Percentiles rank a stretch among this genome's conserved stretches.
These are phyloP conservation scores for Sebastes matsubarae DNA, from an alignment of 2,797 vertebrate genomes.

Conservation along the genomic window DNA sequence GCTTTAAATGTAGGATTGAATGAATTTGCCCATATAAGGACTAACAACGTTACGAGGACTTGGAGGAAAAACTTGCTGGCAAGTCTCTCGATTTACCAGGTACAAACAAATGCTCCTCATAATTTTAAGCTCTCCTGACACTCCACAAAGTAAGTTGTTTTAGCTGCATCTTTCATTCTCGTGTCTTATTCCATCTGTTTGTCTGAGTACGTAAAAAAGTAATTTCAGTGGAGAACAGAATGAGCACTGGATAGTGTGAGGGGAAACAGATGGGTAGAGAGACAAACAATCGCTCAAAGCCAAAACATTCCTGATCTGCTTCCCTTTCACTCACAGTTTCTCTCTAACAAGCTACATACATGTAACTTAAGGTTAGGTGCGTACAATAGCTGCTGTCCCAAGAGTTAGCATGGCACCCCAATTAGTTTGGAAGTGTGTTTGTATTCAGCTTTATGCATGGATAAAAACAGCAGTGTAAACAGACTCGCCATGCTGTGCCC, in stretches of 20 bases:
- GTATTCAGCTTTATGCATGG: conserved; percentile 34
- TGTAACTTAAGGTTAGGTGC: conserved; percentile 33
- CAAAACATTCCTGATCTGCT: conserved; percentile 17
- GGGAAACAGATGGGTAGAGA: conserved; percentile 25
- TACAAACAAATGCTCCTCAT: conserved; percentile 4
- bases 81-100: conserved; percentile 1
- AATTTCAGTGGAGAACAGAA: conserved; percentile 15
- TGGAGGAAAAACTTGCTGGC: neutral
- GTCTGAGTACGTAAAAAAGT: conserved; percentile 8
- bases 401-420: conserved; percentile 27
- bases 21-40: neutral
- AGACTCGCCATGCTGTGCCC: conserved; percentile 25
- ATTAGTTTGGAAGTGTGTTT: conserved; percentile 38
- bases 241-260: neutral
- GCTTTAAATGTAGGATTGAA: conserved; percentile 39
- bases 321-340: conserved; percentile 11
- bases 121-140: neutral
- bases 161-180: neutral
- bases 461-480: conserved; percentile 37
- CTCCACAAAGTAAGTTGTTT: neutral
- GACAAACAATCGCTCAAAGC: conserved; percentile 30
- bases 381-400: conserved; percentile 12
- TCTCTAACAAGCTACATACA: conserved; percentile 40
- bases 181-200: conserved; percentile 27
- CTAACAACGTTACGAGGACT: neutral